Conservation (phyloP, 2,113 vertebrate genomes). For the Cheirogaleus medius region DNA sequence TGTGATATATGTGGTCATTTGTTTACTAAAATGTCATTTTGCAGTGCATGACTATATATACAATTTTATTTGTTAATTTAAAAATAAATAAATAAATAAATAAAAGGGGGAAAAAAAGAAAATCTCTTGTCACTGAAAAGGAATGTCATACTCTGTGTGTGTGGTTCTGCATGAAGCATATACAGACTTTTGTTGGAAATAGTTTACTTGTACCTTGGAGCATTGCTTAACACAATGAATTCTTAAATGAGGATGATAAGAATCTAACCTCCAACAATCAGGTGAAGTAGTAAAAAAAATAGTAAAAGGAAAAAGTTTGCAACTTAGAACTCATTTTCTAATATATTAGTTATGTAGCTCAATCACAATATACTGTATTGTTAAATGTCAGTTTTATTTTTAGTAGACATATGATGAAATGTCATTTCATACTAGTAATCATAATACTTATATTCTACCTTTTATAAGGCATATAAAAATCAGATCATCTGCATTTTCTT, state of each 20-base stretch:
- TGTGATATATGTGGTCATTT: neutral
- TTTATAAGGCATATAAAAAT: neutral
- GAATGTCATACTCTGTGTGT: neutral
- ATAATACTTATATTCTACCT: neutral
- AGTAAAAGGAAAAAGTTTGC: neutral
- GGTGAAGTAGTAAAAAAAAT: neutral
- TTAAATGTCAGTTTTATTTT: neutral
- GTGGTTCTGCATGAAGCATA: neutral
- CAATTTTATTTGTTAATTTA: neutral
- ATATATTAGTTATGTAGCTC: neutral
- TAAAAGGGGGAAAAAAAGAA: neutral
- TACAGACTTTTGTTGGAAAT: neutral
- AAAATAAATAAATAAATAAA: neutral
- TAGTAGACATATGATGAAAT: neutral
- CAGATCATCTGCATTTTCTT: neutral
- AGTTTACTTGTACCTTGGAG: neutral
- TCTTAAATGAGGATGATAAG: neutral
- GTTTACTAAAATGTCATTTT: neutral
- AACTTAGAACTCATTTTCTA: neutral
- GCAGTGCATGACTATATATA: neutral
- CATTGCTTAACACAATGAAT: neutral
- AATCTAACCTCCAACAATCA: neutral
- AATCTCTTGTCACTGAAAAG: neutral
- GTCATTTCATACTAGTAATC: neutral
- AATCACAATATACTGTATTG: neutral